These are phyloP conservation scores for Natator depressus DNA, from an alignment of 2,113 vertebrate species.

Conservation along the genomic window DNA sequence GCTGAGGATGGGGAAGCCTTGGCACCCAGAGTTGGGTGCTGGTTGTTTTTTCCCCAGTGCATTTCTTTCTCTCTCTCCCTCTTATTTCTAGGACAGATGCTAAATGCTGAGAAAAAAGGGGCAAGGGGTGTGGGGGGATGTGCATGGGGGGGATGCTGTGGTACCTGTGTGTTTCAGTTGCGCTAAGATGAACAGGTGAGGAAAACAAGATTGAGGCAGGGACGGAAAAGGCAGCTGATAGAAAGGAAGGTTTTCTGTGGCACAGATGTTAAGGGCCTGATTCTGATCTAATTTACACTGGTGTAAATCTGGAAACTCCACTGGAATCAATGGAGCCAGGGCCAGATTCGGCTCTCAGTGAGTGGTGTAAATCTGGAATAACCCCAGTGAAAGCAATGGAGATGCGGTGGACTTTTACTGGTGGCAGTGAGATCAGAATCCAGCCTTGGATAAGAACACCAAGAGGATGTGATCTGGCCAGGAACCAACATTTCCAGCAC, in stretches of 20 bases:
- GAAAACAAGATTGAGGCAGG: neutral
- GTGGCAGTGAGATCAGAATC: neutral
- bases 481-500: neutral
- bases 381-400: fast-evolving
- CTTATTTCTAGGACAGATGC: neutral
- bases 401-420: neutral
- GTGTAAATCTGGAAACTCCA: neutral
- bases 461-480: neutral
- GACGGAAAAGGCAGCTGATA: fast-evolving
- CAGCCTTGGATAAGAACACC: neutral
- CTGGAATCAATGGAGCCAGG: neutral
- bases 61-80: neutral
- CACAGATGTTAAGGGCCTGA: fast-evolving
- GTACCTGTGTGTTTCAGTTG: fast-evolving
- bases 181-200: neutral
- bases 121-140: neutral
- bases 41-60: neutral
- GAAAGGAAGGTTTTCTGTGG: neutral
- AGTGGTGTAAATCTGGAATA: fast-evolving
- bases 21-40: neutral
- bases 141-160: neutral
- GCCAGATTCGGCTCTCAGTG: neutral
- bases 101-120: neutral
- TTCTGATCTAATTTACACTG: neutral
- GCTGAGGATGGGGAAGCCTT: neutral